Percentiles rank a stretch among this genome's conserved stretches.
These are phyloP conservation scores for Drosophila sproati DNA, from an alignment of 1,140 invertebrate genomes.

Conservation along the genomic window DNA sequence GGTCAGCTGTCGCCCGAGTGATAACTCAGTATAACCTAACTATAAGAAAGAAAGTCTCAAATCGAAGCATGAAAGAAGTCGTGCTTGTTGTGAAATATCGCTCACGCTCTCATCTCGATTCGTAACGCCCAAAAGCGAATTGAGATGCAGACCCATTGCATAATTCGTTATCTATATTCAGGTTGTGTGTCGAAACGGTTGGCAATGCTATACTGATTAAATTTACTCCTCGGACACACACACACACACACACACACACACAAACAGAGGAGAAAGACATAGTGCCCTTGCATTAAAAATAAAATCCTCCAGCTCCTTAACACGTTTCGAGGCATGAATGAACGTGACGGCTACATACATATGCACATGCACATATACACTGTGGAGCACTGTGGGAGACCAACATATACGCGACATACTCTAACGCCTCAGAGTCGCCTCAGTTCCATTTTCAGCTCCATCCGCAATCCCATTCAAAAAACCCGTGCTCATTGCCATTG, in stretches of 20 bases:
- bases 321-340: constrained; percentile 74
- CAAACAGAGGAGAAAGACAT: constrained; percentile 2
- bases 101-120: constrained; percentile 7
- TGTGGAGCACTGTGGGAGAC: constrained; percentile 19
- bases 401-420: constrained; percentile 40
- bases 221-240: constrained; percentile 46
- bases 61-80: neutral
- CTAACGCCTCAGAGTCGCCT: constrained; percentile 19
- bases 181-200: constrained; percentile 69
- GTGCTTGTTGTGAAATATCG: neutral
- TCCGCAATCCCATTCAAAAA: constrained; percentile 10
- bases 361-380: neutral
- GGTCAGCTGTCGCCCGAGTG: no score
- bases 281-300: constrained; percentile 67
- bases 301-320: constrained; percentile 67
- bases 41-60: neutral
- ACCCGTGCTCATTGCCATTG: constrained; percentile 21
- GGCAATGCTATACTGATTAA: constrained; percentile 74
- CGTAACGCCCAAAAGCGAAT: constrained; percentile 10
- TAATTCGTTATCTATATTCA: constrained; percentile 83
- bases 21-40: no score
- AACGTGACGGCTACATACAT: constrained; percentile 64
- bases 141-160: constrained; percentile 46
- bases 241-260: constrained; percentile 10
- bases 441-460: constrained; percentile 26